Base-by-base conservation (phyloP, 92 coral and sea anemone genomes). In the Heteractis magnifica region DNA sequence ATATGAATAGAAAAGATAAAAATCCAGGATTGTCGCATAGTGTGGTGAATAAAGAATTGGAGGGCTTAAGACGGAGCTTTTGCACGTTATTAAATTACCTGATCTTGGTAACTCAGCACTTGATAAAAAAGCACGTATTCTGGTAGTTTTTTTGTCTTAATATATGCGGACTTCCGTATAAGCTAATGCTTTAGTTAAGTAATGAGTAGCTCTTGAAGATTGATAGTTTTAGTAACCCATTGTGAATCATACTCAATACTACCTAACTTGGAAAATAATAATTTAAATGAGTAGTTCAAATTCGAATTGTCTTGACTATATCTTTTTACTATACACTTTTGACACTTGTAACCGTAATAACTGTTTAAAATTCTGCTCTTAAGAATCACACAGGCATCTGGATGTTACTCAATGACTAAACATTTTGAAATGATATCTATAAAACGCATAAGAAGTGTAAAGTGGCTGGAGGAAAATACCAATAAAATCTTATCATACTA, bases 41-140 rank as follows among this genome's bases (percentile, higher is more conserved):
- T 34, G 76, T 53, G 83, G 76, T 80, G 83, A 80, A 80, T 80
- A 80, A 48, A 64, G 44, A 80, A 78, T 78, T 78, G 82, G 20
- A 6, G 58, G 72, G 72, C 58, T 78, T 65, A 4, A 78, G 59
- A 78, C 15, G 82, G 72, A 78, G 71, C 44, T 78, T 65, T 26
- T 1, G 10, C 49, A 8, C 51, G 26, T 78, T 15, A 56, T 60
- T 78, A 52, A 21, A 49, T 78, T 78, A 78, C 82, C 82, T 56
- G 48, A 78, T 19, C 60, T 49, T 11, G 34, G 16, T 20, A 34
- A 34, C 44, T 34, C 44, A 34, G 44, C 44, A 34, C 20, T 34
- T 11, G 8, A 13, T 10, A 18, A 44, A 49, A 15, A 51, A 10
- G 16, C 56, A 49, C 20, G 20, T 74, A 51, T 7, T n/a, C 8